Base-by-base conservation (phyloP, 2,797 vertebrate species). In the Pseudomugil gertrudae region DNA sequence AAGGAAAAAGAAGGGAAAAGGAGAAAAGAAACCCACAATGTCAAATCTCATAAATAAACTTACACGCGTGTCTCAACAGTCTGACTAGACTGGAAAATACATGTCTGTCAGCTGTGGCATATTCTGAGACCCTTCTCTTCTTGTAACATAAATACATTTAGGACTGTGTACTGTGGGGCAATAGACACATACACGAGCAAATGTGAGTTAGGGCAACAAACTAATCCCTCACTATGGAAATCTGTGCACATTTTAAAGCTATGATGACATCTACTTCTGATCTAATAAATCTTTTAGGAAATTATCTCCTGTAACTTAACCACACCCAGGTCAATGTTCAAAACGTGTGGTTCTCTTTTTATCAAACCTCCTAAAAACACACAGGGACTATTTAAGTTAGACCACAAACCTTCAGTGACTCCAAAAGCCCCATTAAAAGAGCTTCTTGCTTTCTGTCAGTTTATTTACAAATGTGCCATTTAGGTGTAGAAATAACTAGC, bases 381-480 rank as follows among this genome's bases (percentile, higher is more conserved):
- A 29, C 17, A 26, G n/a, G 30, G 30, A 17, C n/a, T 62, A 32
- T 33, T 48, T 33, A 30, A 45, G 29, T 1, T 4, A 17, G 11
- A 6, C 21, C 35, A 4, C 35, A 27, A 29, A 54, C 35, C 15
- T 27, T 13, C 1, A 56, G 29, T 17, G 5, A 8, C 29, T 15
- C 26, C 15, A 13, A 30, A 36, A 57, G 43, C 17, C 9, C 9
- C 9, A 15, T 17, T 14, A 38, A 2, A 23, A 55, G 4, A 32
- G 17, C 47, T 9, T 26, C 13, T 21, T 36, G 27, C 24, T 33
- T 7, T 62, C 29, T 50, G 38, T 19, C 45, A 1, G 29, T 36
- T 26, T 23, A 26, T 52, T 54, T 74, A 7, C 19, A 51, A 51
- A 36, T 48, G 5, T 8, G n/a, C 56, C 57, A 56, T 17, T 55